Conservation (phyloP, 2,888 invertebrate genomes). For the Cataglyphis livida region DNA sequence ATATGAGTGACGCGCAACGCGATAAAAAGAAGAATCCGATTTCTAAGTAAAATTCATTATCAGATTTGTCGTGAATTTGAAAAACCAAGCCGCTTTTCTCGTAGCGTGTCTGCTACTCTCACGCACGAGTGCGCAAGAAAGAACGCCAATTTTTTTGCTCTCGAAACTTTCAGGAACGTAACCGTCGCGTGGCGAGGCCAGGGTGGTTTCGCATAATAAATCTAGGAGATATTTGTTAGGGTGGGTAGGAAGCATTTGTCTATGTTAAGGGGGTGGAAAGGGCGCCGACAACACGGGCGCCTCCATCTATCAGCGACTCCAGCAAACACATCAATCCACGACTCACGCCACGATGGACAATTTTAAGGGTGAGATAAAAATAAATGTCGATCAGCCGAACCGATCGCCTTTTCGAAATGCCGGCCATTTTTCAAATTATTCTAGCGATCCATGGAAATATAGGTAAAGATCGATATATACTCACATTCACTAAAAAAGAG, state of each 20-base stretch:
- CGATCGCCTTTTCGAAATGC: constrained; percentile 38
- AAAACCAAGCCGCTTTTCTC: constrained; percentile 64
- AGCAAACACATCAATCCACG: constrained; percentile 83
- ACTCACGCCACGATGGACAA: constrained; percentile 78
- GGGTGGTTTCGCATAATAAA: constrained; percentile 82
- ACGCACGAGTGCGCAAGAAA: constrained; percentile 71
- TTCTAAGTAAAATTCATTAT: constrained; percentile 70
- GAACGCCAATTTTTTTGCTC: constrained; percentile 75
- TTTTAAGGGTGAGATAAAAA: constrained; percentile 79
- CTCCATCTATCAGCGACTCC: constrained; percentile 83
- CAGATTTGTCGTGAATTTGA: constrained; percentile 65
- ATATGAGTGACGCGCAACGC: not conserved
- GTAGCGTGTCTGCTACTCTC: constrained; percentile 62
- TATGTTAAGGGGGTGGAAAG: constrained; percentile 79
- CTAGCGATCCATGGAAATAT: constrained; percentile 24
- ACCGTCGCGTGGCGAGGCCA: constrained; percentile 69
- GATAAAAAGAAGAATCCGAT: constrained; percentile 8
- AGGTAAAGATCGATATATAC: not conserved
- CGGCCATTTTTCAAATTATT: constrained; percentile 40
- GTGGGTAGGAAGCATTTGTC: constrained; percentile 82
- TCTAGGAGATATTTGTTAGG: constrained; percentile 81
- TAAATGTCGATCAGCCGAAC: constrained; percentile 70
- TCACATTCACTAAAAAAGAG: not conserved
- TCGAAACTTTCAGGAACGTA: constrained; percentile 72
- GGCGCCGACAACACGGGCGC: constrained; percentile 80